Base-by-base conservation (phyloP, 1,140 invertebrate genomes). In the Drosophila pseudoananassae region DNA sequence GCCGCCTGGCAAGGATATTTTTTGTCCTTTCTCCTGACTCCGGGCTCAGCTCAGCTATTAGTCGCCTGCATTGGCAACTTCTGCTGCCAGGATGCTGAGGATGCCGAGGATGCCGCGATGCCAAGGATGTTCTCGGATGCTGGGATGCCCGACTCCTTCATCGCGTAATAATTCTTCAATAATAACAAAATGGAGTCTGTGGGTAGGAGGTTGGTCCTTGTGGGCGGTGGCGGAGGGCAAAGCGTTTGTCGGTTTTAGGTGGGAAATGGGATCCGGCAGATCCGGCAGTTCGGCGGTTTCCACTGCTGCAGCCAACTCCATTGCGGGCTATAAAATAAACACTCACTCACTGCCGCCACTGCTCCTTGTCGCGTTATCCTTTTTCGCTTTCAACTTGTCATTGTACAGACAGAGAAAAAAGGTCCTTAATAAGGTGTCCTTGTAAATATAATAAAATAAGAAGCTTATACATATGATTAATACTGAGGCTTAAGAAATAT, bases 311-410 rank as follows among this genome's bases (percentile, higher is more conserved):
- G 72, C 56, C 77, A 85, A 85, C 82, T 78, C 78, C 61, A 82
- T 88, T 85, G 60, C 74, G 59, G 64, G 78, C 82, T 78, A 85
- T 85, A 85, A 85, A 85, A 85, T 85, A 85, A 85, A 85, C 82
- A 85, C 82, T 85, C 65, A 85, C 82, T 87, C 83, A 82, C 74
- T 75, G 84, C 56, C 61, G 78, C 70, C 74, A 57, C 69, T 23
- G 64, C 53, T 70, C 54, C 81, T 73, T 81, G 72, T 65, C 51
- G 46, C 49, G 65, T 50, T 56, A 74, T 72, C 51, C 66, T 78
- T 49, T 57, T 43, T 36, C 43, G 15, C 17, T 23, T 45, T 33
- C 63, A 65, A 60, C 59, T 43, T 17, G 58, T 66, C 63, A 45
- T 65, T 12, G 59, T 33, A 27, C 63, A 65, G 45, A 10, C 23